A percentile compares a stretch with the other conserved stretches of the same genome.
Evolutionary conservation across 2,888 invertebrate genomes (phyloP).

Genomic region (Rhaphigaster nebulosa): DNA sequence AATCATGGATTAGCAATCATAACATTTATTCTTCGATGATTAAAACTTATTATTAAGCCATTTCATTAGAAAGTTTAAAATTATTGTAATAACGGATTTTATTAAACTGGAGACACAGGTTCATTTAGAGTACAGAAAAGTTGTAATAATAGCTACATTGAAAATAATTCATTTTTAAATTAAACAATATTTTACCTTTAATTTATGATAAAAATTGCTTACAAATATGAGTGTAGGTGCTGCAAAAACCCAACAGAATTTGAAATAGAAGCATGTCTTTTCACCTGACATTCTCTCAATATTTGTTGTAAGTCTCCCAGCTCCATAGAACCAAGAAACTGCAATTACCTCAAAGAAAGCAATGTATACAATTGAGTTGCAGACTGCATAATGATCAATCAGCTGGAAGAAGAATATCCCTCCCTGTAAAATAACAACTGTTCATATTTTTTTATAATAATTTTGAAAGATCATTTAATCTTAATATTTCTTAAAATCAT

Average conservation of each 20-base stretch:
- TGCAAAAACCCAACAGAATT: slow-evolving; percentile 87
- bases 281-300: slow-evolving; percentile 91
- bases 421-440: slow-evolving; percentile 73
- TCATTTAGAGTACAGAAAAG: too few species aligned
- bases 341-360: slow-evolving; percentile 95
- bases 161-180: too few species aligned
- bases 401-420: slow-evolving; percentile 93
- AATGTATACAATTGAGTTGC: slow-evolving; percentile 90
- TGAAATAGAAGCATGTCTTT: slow-evolving; percentile 84
- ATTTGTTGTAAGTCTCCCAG: slow-evolving; percentile 82
- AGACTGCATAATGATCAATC: slow-evolving; percentile 94
- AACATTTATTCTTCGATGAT: too few species aligned
- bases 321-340: slow-evolving; percentile 93
- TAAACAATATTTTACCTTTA: too few species aligned
- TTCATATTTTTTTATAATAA: slow-evolving; percentile 25
- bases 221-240: slow-evolving; percentile 84
- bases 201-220: slow-evolving; percentile 68
- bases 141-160: too few species aligned
- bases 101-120: too few species aligned
- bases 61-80: too few species aligned
- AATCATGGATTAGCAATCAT: too few species aligned
- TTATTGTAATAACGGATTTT: too few species aligned
- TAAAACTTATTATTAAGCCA: too few species aligned
- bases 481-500: neutral
- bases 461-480: neutral